Evolutionary conservation across 2,797 vertebrate species (phyloP).

Genomic region (Acestrorhynchus altus): DNA sequence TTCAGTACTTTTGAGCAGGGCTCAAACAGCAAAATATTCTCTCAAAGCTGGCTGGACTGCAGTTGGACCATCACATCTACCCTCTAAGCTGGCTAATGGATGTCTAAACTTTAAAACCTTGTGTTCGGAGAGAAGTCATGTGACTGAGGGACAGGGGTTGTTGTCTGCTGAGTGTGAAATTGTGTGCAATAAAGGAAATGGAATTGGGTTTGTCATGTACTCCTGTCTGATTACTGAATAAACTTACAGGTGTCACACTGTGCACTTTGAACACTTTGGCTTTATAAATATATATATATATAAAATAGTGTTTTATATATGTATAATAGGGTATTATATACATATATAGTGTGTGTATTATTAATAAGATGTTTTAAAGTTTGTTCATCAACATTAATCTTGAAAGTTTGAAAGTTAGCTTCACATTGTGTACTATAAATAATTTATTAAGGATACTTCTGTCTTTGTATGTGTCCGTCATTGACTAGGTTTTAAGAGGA

Average conservation of each 20-base stretch:
- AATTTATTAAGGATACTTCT: background rate
- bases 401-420: too few species aligned
- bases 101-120: background rate
- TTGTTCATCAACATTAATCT: too few species aligned
- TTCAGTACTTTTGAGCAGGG: background rate
- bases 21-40: background rate
- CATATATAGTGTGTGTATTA: too few species aligned
- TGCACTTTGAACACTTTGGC: background rate
- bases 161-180: background rate
- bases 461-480: background rate
- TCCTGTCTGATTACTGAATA: constrained; percentile 7
- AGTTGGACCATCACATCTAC: background rate
- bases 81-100: background rate
- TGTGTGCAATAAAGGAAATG: background rate
- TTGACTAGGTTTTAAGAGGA: constrained; percentile 87
- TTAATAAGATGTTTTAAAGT: too few species aligned
- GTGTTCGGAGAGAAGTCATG: background rate
- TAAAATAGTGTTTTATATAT: too few species aligned
- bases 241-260: background rate
- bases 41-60: background rate
- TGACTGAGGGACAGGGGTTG: background rate
- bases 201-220: background rate
- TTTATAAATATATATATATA: too few species aligned
- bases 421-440: background rate
- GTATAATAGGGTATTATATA: too few species aligned